Evolutionary conservation across 1,140 invertebrate genomes (phyloP).

Genomic region (Formica selysi): DNA sequence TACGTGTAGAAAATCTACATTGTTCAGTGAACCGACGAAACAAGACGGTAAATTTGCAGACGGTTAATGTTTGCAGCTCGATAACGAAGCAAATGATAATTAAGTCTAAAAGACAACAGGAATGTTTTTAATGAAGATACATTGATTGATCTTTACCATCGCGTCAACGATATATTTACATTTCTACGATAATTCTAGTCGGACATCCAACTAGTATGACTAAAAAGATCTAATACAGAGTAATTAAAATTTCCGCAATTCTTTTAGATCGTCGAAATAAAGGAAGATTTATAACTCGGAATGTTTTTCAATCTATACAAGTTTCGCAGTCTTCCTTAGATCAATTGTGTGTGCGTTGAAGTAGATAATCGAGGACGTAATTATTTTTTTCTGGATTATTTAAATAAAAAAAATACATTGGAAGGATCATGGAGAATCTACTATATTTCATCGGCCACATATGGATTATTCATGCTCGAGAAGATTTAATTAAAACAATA

Average conservation of each 20-base stretch:
- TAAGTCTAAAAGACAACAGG: neutral
- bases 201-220: neutral
- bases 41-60: neutral
- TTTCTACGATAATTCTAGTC: neutral
- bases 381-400: neutral
- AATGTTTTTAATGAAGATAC: neutral
- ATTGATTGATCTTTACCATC: neutral
- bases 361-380: neutral
- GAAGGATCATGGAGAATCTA: neutral
- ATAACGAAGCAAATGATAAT: constrained; percentile 25
- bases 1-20: neutral
- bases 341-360: neutral
- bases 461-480: neutral
- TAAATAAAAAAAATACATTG: neutral
- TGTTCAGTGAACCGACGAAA: neutral
- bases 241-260: neutral
- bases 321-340: neutral
- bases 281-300: constrained; percentile 2
- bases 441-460: neutral
- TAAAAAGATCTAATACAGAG: neutral
- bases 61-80: neutral
- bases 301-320: neutral
- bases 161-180: neutral
- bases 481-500: constrained; percentile 11
- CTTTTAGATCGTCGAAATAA: too few relatives aligned